A percentile compares a stretch with the other conserved stretches of the same genome.
Evolutionary conservation across 2,888 invertebrate species (phyloP).

Genomic region (Limulus polyphemus): DNA sequence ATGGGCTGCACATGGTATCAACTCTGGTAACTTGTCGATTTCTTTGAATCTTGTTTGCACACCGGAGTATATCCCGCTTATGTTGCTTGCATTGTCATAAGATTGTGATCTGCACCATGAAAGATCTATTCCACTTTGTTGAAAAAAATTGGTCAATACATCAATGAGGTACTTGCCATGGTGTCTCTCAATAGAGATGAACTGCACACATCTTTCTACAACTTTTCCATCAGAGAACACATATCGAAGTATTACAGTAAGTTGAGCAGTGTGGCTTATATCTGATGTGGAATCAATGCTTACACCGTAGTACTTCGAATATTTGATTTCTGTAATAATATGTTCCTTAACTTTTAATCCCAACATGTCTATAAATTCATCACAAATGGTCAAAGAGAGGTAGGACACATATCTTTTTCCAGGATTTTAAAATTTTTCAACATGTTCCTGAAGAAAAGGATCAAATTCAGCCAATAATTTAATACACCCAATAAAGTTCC

Average conservation of each 20-base stretch:
- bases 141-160: not conserved
- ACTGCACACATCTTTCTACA: not conserved
- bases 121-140: not conserved
- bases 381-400: slow-evolving; percentile 30
- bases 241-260: slow-evolving; percentile 16
- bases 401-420: slow-evolving; percentile 30
- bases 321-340: not conserved
- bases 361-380: slow-evolving; percentile 28
- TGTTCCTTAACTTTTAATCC: not conserved
- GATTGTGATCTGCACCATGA: not conserved
- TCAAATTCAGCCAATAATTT: slow-evolving; percentile 31
- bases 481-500: slow-evolving; percentile 30
- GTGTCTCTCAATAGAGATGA: not conserved
- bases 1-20: slow-evolving; percentile 1
- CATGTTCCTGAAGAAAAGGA: slow-evolving; percentile 29
- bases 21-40: not conserved
- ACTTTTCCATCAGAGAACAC: not conserved
- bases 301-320: slow-evolving; percentile 7
- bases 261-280: slow-evolving; percentile 18
- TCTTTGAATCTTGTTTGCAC: slow-evolving; percentile 2
- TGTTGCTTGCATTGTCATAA: not conserved
- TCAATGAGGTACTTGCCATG: not conserved
- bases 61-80: not conserved
- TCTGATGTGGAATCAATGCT: slow-evolving; percentile 20
- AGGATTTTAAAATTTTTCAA: slow-evolving; percentile 28